Evolutionary conservation across 2,113 vertebrate species (phyloP).

Genomic region (Numida meleagris): DNA sequence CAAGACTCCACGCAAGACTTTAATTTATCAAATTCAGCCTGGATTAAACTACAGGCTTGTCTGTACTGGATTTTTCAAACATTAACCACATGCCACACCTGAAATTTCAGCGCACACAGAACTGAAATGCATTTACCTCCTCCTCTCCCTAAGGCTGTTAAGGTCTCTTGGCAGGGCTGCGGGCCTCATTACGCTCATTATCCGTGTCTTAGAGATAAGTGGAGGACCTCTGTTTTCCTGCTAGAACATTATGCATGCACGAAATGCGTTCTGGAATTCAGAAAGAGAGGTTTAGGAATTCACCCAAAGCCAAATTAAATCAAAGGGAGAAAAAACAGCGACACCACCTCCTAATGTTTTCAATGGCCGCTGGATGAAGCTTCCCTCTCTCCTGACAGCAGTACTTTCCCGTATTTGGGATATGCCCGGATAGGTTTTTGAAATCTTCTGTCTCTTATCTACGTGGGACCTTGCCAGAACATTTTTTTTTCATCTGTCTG

Average conservation of each 20-base stretch:
- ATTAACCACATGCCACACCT: constrained; percentile 51
- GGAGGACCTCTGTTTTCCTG: constrained; percentile 36
- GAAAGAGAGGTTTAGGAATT: constrained; percentile 23
- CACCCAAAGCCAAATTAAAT: constrained; percentile 57
- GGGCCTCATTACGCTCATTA: constrained; percentile 60
- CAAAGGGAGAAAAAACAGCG: neutral
- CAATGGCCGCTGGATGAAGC: constrained; percentile 24
- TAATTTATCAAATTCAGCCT: constrained; percentile 42
- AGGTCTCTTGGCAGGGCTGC: constrained; percentile 49
- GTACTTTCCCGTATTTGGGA: neutral
- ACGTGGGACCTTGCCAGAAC: constrained; percentile 29
- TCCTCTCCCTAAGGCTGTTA: constrained; percentile 32
- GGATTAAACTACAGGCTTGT: constrained; percentile 54
- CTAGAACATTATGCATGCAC: constrained; percentile 5
- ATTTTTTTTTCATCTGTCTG: constrained; percentile 43
- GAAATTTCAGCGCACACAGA: constrained; percentile 32
- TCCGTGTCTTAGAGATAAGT: constrained; percentile 29
- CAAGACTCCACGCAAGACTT: constrained; percentile 29
- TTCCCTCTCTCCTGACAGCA: constrained; percentile 29
- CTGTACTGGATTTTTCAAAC: constrained; percentile 46
- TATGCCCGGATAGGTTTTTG: constrained; percentile 45
- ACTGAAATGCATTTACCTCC: constrained; percentile 32
- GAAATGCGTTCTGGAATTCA: neutral
- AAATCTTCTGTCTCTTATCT: constrained; percentile 62
- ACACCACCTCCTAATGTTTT: neutral